These are phyloP conservation scores for Aphidoletes aphidimyza DNA, from an alignment of 2,888 invertebrate species.

Conservation along the genomic window DNA sequence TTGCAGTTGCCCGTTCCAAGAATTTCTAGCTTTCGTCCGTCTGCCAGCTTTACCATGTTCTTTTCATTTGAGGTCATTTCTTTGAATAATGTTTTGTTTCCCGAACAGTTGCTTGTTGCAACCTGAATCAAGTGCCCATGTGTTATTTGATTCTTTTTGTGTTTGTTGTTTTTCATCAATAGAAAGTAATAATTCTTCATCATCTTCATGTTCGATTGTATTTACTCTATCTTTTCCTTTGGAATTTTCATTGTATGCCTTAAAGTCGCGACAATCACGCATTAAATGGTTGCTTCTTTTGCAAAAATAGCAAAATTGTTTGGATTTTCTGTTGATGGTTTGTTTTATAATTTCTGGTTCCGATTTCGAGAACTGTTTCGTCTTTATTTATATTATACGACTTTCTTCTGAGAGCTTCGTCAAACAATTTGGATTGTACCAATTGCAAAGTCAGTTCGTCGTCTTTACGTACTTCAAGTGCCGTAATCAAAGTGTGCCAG, in stretches of 20 bases:
- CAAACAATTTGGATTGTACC: constrained; percentile 43
- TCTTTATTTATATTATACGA: not conserved
- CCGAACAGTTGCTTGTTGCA: no score
- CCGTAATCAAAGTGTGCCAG: constrained; percentile 16
- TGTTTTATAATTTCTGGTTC: not conserved
- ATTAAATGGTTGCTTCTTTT: not conserved
- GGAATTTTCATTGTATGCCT: not conserved
- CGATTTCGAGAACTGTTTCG: not conserved
- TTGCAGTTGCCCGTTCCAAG: not conserved
- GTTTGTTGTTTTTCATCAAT: no score
- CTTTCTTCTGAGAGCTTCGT: not conserved
- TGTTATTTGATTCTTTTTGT: no score
- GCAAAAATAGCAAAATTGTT: constrained; percentile 18
- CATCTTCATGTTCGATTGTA: not conserved
- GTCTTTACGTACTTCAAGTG: no score
- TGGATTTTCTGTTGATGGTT: not conserved
- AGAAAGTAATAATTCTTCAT: no score
- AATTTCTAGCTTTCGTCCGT: not conserved
- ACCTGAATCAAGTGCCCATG: no score
- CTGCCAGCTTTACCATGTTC: constrained; percentile 6
- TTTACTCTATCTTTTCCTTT: not conserved
- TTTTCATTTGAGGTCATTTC: not conserved
- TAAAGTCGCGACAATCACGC: not conserved
- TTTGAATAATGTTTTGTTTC: no score
- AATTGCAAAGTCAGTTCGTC: constrained; percentile 52